Evolutionary conservation across 2,888 invertebrate genomes (phyloP).

Genomic region (Archaeoteleia sp.): DNA sequence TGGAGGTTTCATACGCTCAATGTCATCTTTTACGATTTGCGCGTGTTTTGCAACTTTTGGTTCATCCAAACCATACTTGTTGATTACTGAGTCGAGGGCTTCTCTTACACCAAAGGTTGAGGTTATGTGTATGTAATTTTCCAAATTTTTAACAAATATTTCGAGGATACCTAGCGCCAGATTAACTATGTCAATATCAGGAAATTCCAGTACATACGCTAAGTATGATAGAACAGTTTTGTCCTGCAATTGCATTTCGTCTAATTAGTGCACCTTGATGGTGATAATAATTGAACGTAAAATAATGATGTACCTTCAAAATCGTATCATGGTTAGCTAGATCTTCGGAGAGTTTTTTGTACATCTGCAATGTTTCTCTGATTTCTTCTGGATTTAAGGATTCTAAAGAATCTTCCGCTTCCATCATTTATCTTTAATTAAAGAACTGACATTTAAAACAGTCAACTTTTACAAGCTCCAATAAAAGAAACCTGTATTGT

Average conservation of each 20-base stretch:
- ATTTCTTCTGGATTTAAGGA: conserved; percentile 67
- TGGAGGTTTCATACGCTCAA: conserved; percentile 73
- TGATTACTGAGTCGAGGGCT: conserved; percentile 68
- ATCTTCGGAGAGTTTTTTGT: conserved; percentile 71
- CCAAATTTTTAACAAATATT: conserved; percentile 70
- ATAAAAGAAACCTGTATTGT: conserved; percentile 3
- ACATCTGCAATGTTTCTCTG: conserved; percentile 68
- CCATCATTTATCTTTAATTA: conserved; percentile 53
- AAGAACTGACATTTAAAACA: conserved; percentile 41
- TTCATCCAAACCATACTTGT: conserved; percentile 67
- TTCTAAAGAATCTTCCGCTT: conserved; percentile 68
- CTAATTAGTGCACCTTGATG: conserved; percentile 10
- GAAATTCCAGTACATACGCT: conserved; percentile 70
- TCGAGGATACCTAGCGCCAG: conserved; percentile 70
- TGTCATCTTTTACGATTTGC: conserved; percentile 68
- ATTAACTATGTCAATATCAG: conserved; percentile 66
- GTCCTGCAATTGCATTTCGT: conserved; percentile 61
- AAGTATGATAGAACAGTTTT: conserved; percentile 72
- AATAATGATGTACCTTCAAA: conserved; percentile 64
- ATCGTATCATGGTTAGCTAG: conserved; percentile 72
- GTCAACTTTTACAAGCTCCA: conserved; percentile 3
- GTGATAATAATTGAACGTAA: conserved; percentile 1
- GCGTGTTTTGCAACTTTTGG: conserved; percentile 68
- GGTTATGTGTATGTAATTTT: conserved; percentile 72
- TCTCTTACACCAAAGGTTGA: conserved; percentile 72